Conservation (phyloP, 2,113 vertebrate genomes). For the Oreochromis aureus region DNA sequence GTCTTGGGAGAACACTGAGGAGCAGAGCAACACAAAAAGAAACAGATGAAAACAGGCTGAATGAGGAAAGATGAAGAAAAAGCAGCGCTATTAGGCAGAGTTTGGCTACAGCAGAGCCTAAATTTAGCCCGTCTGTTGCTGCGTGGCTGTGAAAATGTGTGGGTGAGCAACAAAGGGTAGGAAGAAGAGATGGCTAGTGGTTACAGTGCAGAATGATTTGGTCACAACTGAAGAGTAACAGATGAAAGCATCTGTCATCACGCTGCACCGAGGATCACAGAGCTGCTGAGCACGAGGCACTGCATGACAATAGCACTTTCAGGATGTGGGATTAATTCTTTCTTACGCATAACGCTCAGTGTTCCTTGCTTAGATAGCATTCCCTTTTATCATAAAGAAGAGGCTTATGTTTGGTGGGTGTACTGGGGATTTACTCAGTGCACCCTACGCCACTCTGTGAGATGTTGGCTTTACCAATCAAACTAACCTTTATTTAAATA, state of each 20-base stretch:
- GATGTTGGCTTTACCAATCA: not conserved
- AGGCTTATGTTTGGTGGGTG: slow-evolving; percentile 1
- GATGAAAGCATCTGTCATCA: slow-evolving; percentile 18
- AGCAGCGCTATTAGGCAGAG: slow-evolving; percentile 28
- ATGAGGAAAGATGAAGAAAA: not conserved
- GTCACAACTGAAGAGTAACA: not conserved
- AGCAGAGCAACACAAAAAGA: not conserved
- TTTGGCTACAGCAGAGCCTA: slow-evolving; percentile 35
- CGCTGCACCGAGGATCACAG: not conserved
- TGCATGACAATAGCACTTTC: not conserved
- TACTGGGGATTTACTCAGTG: not conserved
- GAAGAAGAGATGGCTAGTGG: not conserved
- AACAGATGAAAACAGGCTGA: slow-evolving; percentile 5
- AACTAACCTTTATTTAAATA: not conserved
- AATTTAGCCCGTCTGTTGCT: slow-evolving; percentile 62
- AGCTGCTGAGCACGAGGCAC: not conserved
- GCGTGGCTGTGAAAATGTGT: slow-evolving; percentile 15
- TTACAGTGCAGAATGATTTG: not conserved
- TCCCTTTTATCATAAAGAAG: not conserved
- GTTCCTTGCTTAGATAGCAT: not conserved
- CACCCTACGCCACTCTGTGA: not conserved
- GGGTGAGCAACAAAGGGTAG: not conserved
- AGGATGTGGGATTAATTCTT: slow-evolving; percentile 21
- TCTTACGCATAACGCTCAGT: not conserved
- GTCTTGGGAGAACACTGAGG: not conserved